Evolutionary conservation across 2,113 vertebrate species (phyloP), one percentile per base, ranked within the genome.

Genomic region (Macrotus californicus): DNA sequence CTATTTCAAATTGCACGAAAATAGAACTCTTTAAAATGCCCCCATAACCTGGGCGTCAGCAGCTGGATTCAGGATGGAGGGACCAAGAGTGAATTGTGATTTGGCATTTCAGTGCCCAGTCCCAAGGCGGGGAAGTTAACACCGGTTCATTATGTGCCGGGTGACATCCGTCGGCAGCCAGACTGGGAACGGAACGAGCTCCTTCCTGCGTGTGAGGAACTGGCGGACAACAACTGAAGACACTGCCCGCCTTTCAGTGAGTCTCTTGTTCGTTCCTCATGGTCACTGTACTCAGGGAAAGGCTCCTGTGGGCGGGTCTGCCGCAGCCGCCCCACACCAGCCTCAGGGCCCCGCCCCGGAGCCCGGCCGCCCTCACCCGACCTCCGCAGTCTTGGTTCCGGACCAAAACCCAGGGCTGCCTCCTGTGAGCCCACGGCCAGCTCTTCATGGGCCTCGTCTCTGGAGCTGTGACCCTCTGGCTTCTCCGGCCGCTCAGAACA

Each of bases 391-490:
- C 19, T 19, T 0, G 19, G 54, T 22, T 56, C 21, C 21, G 22
- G 10, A 56, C 54, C 54, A 8, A 3, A 26, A 22, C 52, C 54
- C 10, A 1, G 34, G 50, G 7, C 2, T 2, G 8, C 19, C 29
- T 3, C 13, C 26, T 22, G 0, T 0, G 15, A 4, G 0, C 70
- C 0, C 2, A 18, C 8, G 0, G 0, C 59, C 10, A 3, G 10
- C 3, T 21, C n/a, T 31, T 50, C 26, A 21, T 1, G 22, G 46
- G 26, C 56, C 70, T 50, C 4, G 0, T 39, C n/a, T 24, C 87
- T 13, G 9, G 5, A 54, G 15, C 31, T 16, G 2, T 0, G 1
- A 31, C 36, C 66, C 19, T 21, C 21, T 13, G 10, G 70, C 46
- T 24, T 14, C 43, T 22, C 26, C 7, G 0, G 0, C 70, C 36